These are phyloP conservation scores for Mechanitis mazaeus DNA, from an alignment of 2,888 invertebrate genomes.

Conservation along the genomic window DNA sequence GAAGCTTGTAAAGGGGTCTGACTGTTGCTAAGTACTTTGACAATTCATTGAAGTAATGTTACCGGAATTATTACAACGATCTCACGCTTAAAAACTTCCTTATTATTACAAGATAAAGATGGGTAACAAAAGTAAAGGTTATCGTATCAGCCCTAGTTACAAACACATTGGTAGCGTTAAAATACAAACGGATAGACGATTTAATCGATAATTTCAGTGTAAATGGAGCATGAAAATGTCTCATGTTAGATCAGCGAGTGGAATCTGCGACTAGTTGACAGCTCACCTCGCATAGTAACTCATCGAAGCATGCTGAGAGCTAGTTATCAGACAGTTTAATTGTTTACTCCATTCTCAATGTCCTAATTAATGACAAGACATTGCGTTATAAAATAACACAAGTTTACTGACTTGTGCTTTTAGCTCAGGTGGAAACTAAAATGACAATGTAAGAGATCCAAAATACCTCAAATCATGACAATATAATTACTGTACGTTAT, in stretches of 20 bases:
- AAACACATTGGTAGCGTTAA: constrained; percentile 43
- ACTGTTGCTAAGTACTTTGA: constrained; percentile 65
- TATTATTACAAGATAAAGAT: constrained; percentile 32
- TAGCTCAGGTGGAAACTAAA: constrained; percentile 5
- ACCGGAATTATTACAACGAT: constrained; percentile 62
- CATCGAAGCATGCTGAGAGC: constrained; percentile 54
- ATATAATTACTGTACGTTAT: not conserved
- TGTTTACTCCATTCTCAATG: constrained; percentile 48
- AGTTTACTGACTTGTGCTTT: constrained; percentile 10
- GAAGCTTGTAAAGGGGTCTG: constrained; percentile 69
- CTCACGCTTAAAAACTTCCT: constrained; percentile 59
- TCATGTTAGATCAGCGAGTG: constrained; percentile 52
- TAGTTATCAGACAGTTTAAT: constrained; percentile 50
- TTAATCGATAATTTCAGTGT: constrained; percentile 60
- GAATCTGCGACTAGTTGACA: constrained; percentile 50
- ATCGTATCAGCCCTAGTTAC: constrained; percentile 28
- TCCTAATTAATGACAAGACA: constrained; percentile 41
- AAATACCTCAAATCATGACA: constrained; percentile 3
- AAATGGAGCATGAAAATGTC: constrained; percentile 68
- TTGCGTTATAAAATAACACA: constrained; percentile 31
- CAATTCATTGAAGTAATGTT: constrained; percentile 59
- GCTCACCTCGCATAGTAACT: constrained; percentile 39
- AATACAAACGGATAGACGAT: constrained; percentile 60
- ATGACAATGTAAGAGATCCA: not conserved
- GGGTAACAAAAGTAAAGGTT: not conserved